Base-by-base conservation (phyloP, 1,140 invertebrate genomes). In the Mizuhopecten yessoensis region DNA sequence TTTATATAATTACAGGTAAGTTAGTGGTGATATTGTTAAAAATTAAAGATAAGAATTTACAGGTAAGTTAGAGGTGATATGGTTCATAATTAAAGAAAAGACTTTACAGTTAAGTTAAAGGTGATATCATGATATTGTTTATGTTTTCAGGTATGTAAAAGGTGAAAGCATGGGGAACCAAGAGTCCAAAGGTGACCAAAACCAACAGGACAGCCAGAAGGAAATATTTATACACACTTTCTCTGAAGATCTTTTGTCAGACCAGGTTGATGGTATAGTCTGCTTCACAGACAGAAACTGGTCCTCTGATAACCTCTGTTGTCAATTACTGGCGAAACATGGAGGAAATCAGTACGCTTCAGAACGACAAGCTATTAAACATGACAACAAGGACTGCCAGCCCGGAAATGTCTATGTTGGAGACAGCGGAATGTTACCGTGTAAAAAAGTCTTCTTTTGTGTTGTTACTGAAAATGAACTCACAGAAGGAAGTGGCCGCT, bases 231-330 rank as follows among this genome's bases (percentile, higher is more conserved):
- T 75, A 9, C 57, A 75, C n/a, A 5, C 29, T n/a, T 75, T 29
- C 57, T 75, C 57, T 1, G 57, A 75, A 75, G 57, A 75, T 1
- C 57, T 75, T 75, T 75, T 29, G 29, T 75, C 57, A 86, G 34
- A 34, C 88, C 49, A 75, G 29, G 88, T 89, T 1, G 88, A 89
- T 89, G 49, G 57, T 20, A 36, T 89, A 7, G 20, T 86, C 23
- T 86, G 88, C 36, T 89, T 89, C 34, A 86, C 86, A 33, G 88
- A 89, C 49, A 89, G 34, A 29, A 89, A 89, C 5, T 89, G 88
- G 88, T 34, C 49, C 13, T 15, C 49, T 13, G 20, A 86, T 9
- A 34, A 34, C 33, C 23, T 29, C 0, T 0, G 34, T 29, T 86
- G 33, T 17, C 88, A 86, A 15, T 34, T 86, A 33, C 13, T 89